Evolutionary conservation across 2,888 invertebrate species (phyloP).

Genomic region (Drosophila algonquin): DNA sequence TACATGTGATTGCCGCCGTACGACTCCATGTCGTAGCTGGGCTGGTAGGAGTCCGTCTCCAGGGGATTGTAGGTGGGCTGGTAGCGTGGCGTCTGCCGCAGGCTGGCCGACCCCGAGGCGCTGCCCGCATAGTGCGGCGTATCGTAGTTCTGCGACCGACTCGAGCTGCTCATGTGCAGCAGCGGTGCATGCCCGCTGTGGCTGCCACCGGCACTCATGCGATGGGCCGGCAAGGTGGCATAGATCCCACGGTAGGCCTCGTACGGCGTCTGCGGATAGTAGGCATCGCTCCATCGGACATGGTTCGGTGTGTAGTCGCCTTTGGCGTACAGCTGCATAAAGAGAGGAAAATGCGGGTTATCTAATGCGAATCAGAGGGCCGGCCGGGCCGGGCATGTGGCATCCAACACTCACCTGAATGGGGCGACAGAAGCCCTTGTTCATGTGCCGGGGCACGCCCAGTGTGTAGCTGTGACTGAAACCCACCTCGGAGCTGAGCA

Average conservation of each 20-base stretch:
- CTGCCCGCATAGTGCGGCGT: slow-evolving; percentile 81
- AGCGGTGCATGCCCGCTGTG: slow-evolving; percentile 60
- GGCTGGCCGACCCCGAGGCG: slow-evolving; percentile 83
- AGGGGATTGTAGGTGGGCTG: slow-evolving; percentile 84
- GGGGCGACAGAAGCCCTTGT: slow-evolving; percentile 94
- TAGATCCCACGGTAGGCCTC: slow-evolving; percentile 86
- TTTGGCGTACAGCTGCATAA: slow-evolving; percentile 85
- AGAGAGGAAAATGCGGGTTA: neutral
- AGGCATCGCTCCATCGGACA: slow-evolving; percentile 87
- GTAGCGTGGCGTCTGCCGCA: slow-evolving; percentile 84
- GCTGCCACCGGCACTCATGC: slow-evolving; percentile 65
- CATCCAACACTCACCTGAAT: slow-evolving; percentile 85
- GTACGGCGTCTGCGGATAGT: slow-evolving; percentile 87
- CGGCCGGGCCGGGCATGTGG: neutral
- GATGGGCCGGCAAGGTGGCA: slow-evolving; percentile 85
- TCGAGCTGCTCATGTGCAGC: slow-evolving; percentile 77
- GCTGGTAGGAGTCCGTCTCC: slow-evolving; percentile 84
- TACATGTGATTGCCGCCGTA: slow-evolving; percentile 82
- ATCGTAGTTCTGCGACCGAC: slow-evolving; percentile 81
- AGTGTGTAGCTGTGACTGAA: slow-evolving; percentile 95
- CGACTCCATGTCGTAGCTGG: slow-evolving; percentile 84
- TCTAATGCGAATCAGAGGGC: neutral
- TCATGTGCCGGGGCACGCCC: slow-evolving; percentile 91
- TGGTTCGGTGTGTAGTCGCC: slow-evolving; percentile 87
- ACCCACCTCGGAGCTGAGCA: slow-evolving; percentile 95